Conservation (phyloP, 1,140 invertebrate genomes). For the Lepidurus couesii region DNA sequence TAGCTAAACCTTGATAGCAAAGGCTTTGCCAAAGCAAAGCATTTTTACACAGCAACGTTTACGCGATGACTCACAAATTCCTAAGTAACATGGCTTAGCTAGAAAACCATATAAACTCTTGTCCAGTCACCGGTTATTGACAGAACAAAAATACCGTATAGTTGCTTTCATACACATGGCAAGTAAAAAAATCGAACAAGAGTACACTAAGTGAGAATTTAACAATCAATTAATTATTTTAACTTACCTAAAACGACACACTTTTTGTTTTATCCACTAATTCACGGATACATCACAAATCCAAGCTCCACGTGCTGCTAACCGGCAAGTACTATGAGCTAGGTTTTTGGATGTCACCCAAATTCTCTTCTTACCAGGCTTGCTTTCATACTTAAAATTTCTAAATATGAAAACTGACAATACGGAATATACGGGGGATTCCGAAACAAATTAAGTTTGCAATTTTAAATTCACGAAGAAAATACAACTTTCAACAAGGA, state of each 20-base stretch:
- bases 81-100: too few relatives aligned
- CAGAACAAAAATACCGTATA: too few relatives aligned
- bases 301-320: constrained; percentile 2
- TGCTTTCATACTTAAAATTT: neutral
- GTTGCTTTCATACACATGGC: too few relatives aligned
- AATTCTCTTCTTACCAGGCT: neutral
- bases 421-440: too few relatives aligned
- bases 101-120: too few relatives aligned
- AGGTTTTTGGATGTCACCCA: neutral
- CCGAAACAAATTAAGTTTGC: neutral
- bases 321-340: neutral
- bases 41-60: neutral
- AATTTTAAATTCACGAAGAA: neutral
- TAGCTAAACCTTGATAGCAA: neutral
- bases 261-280: constrained; percentile 1
- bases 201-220: neutral
- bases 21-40: neutral
- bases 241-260: neutral
- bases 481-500: too few relatives aligned
- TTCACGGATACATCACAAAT: constrained; percentile 15
- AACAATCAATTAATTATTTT: neutral
- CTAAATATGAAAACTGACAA: too few relatives aligned
- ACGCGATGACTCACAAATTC: neutral
- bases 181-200: neutral
- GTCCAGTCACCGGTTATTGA: too few relatives aligned